These are phyloP conservation scores for Spodoptera picta DNA, from an alignment of 2,888 invertebrate genomes.

Conservation along the genomic window DNA sequence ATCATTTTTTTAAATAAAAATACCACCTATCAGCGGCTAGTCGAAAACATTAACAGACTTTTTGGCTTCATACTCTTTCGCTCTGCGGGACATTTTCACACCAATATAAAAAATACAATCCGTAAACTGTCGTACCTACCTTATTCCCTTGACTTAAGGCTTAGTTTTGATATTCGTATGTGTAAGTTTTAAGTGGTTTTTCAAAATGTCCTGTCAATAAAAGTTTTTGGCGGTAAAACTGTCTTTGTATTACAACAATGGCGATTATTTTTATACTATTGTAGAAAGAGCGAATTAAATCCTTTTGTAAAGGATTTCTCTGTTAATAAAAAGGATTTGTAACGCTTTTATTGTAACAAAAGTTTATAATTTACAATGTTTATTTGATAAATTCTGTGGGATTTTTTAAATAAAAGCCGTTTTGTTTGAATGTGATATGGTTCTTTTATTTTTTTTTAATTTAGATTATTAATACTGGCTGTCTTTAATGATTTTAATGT, in stretches of 20 bases:
- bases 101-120: background rate
- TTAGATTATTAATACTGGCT: background rate
- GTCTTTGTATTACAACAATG: constrained; percentile 65
- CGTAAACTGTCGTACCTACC: background rate
- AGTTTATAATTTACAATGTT: constrained; percentile 55
- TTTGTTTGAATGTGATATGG: constrained; percentile 1
- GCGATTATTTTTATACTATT: constrained; percentile 63
- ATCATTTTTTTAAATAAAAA: constrained; percentile 65
- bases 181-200: constrained; percentile 24
- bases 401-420: constrained; percentile 31
- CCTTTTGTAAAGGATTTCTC: constrained; percentile 61
- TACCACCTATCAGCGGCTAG: constrained; percentile 67
- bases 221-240: constrained; percentile 65
- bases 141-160: constrained; percentile 5
- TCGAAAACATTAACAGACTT: constrained; percentile 65
- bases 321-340: constrained; percentile 64
- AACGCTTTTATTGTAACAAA: constrained; percentile 59
- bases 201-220: constrained; percentile 63
- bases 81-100: constrained; percentile 62
- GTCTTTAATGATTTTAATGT: no score
- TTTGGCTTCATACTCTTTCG: constrained; percentile 63
- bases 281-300: constrained; percentile 65
- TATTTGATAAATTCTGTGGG: constrained; percentile 48
- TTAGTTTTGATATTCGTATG: accelerated
- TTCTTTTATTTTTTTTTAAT: constrained; percentile 6